Evolutionary conservation across 2,797 vertebrate genomes (phyloP).

Genomic region (Helicolenus hilgendorfi): DNA sequence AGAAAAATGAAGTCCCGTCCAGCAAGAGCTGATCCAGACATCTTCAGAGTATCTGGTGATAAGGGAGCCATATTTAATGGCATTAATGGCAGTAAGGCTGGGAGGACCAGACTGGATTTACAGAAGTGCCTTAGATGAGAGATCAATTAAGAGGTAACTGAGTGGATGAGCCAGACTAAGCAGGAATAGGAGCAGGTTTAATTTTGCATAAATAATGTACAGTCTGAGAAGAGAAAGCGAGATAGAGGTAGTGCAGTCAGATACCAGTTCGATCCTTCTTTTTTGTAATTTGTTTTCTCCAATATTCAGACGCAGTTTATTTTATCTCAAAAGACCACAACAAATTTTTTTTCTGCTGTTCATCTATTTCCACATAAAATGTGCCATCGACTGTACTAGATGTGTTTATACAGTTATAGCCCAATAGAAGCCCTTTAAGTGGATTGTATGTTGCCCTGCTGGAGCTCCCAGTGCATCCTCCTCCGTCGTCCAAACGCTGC

Average conservation of each 20-base stretch:
- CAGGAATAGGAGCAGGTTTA: conserved; percentile 85
- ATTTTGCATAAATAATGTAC: conserved; percentile 91
- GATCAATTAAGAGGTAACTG: conserved; percentile 86
- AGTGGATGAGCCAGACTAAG: conserved; percentile 83
- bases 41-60: conserved; percentile 66
- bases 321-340: conserved; percentile 9
- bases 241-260: conserved; percentile 23
- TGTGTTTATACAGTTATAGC: conserved; percentile 54
- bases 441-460: conserved; percentile 67
- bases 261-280: conserved; percentile 4
- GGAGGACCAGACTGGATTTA: conserved; percentile 78
- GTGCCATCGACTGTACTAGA: conserved; percentile 20
- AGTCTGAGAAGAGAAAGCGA: conserved; percentile 29
- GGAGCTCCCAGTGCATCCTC: conserved; percentile 58
- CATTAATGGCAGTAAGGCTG: conserved; percentile 64
- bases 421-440: conserved; percentile 56
- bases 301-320: conserved; percentile 43
- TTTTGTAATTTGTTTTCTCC: conserved; percentile 38
- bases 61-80: conserved; percentile 69
- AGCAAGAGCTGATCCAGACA: conserved; percentile 28
- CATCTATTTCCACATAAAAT: conserved; percentile 39
- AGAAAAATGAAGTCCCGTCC: conserved; percentile 38
- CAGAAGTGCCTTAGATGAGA: conserved; percentile 82
- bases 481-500: conserved; percentile 73
- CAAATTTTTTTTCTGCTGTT: background rate